Evolutionary conservation across 1,140 invertebrate genomes (phyloP).

Genomic region (Drosophila bifasciata): DNA sequence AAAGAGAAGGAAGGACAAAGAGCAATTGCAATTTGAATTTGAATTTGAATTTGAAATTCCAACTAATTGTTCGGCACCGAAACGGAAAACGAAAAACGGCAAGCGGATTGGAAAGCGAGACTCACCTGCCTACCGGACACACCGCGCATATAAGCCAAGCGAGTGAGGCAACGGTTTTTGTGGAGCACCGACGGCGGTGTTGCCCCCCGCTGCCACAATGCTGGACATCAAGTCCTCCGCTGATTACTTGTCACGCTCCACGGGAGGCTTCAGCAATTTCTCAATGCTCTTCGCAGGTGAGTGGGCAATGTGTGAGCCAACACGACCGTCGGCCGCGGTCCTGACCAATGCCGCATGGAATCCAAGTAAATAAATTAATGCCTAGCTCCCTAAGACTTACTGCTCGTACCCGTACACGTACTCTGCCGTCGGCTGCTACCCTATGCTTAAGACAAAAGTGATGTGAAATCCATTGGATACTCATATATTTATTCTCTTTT

Average conservation of each 20-base stretch:
- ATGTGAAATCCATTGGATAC: too few relatives aligned
- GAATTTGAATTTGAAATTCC: slow-evolving; percentile 47
- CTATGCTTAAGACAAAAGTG: neutral
- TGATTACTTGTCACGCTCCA: slow-evolving; percentile 88
- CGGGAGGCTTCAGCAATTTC: slow-evolving; percentile 89
- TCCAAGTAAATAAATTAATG: slow-evolving; percentile 71
- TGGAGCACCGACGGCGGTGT: slow-evolving; percentile 53
- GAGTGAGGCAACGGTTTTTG: too few relatives aligned
- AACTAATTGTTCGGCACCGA: slow-evolving; percentile 21
- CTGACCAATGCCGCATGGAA: slow-evolving; percentile 68
- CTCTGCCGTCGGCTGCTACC: slow-evolving; percentile 33
- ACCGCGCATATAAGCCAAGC: neutral
- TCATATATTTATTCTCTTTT: slow-evolving; percentile 6
- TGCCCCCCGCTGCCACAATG: slow-evolving; percentile 84
- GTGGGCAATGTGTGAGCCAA: slow-evolving; percentile 80
- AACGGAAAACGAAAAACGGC: slow-evolving; percentile 5
- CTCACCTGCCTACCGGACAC: neutral
- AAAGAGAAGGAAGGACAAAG: slow-evolving; percentile 7
- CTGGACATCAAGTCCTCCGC: slow-evolving; percentile 89
- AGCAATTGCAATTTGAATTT: slow-evolving; percentile 38
- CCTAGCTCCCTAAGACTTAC: slow-evolving; percentile 18
- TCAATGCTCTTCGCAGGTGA: slow-evolving; percentile 90
- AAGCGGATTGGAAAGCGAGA: neutral
- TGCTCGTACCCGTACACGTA: neutral
- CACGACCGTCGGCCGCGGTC: slow-evolving; percentile 65